A percentile compares a stretch with the other conserved stretches of the same genome.
phyloP scores from a whole-genome alignment of 2,113 vertebrate species.

The Zingel zingel region DNA sequence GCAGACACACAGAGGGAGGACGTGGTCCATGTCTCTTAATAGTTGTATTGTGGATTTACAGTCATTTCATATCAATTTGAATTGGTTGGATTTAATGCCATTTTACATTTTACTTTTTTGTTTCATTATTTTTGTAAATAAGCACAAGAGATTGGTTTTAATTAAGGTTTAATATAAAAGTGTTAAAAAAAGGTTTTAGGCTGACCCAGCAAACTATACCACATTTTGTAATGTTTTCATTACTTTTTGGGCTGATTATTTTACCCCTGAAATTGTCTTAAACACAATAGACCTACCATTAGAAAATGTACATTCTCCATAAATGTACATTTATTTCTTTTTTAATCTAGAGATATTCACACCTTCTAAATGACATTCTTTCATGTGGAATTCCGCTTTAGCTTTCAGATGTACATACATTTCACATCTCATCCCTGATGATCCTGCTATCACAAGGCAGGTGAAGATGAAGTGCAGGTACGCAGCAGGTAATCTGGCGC shows the following conservation, averaged over 20 bases:
- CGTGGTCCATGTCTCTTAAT: not conserved
- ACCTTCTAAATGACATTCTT: slow-evolving; percentile 6
- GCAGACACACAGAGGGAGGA: slow-evolving; percentile 12
- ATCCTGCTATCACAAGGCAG: slow-evolving; percentile 45
- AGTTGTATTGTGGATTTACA: not conserved
- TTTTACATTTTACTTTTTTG: not conserved
- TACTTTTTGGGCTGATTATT: not conserved
- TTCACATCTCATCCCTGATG: slow-evolving; percentile 31
- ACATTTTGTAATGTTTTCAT: not conserved
- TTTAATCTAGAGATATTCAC: not conserved
- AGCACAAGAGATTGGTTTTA: too few species aligned
- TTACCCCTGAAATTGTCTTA: not conserved
- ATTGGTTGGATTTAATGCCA: slow-evolving; percentile 1
- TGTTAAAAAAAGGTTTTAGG: not conserved
- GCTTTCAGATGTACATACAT: slow-evolving; percentile 20
- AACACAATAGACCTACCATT: too few species aligned
- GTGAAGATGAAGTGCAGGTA: slow-evolving; percentile 60
- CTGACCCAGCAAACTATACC: not conserved
- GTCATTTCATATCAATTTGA: not conserved
- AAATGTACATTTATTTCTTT: too few species aligned
- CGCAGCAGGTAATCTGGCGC: slow-evolving; percentile 58
- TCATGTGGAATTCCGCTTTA: slow-evolving; percentile 12
- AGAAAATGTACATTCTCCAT: too few species aligned
- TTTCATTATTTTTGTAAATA: not conserved
- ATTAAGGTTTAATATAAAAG: not conserved